phyloP scores from a whole-genome alignment of 2,888 invertebrate species.

The Bombylius major region DNA sequence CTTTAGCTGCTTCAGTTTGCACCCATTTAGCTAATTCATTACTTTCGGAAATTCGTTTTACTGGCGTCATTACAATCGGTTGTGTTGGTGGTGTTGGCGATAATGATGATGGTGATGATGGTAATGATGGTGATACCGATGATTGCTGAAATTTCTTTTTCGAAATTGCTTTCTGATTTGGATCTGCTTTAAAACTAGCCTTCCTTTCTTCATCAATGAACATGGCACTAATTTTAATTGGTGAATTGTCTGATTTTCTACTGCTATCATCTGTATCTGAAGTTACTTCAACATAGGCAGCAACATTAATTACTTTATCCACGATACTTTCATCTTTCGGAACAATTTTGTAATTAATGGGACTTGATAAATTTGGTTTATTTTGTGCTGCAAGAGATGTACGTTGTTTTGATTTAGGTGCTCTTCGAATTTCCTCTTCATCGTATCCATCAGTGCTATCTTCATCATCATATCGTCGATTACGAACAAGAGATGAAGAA shows the following conservation, averaged over 20 bases:
- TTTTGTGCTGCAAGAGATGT: slow-evolving; percentile 15
- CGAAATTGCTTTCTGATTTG: slow-evolving; percentile 23
- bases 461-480: slow-evolving; percentile 45
- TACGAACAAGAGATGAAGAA: slow-evolving; percentile 58
- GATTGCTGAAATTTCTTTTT: slow-evolving; percentile 15
- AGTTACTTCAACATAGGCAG: slow-evolving; percentile 34
- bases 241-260: slow-evolving; percentile 32
- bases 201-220: slow-evolving; percentile 37
- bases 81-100: slow-evolving; percentile 9
- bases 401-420: slow-evolving; percentile 37
- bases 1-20: slow-evolving; percentile 25
- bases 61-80: slow-evolving; percentile 8
- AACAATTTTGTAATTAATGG: slow-evolving; percentile 27
- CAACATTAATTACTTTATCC: slow-evolving; percentile 36
- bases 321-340: slow-evolving; percentile 29
- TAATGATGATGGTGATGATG: not conserved
- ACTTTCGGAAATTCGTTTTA: not conserved
- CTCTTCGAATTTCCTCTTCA: slow-evolving; percentile 33
- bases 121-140: slow-evolving; percentile 3
- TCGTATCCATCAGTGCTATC: slow-evolving; percentile 38
- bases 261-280: slow-evolving; percentile 37
- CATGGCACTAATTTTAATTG: slow-evolving; percentile 35
- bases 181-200: slow-evolving; percentile 35
- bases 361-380: slow-evolving; percentile 19
- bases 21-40: slow-evolving; percentile 28